Base-by-base conservation (phyloP, 2,888 invertebrate genomes). In the Hypolimnas misippus region DNA sequence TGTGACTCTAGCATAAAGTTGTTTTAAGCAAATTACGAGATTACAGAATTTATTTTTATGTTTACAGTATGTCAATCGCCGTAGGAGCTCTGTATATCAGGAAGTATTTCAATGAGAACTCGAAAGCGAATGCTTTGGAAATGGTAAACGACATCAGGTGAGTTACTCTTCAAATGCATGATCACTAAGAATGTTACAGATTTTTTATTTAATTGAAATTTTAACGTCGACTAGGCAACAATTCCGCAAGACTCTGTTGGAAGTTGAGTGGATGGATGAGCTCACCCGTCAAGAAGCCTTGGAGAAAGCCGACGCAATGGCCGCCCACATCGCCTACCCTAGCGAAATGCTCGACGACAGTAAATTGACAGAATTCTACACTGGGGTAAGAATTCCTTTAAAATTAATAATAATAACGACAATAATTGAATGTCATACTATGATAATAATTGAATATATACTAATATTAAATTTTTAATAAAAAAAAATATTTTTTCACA, bases 251-350 rank as follows among this genome's bases (percentile, higher is more conserved):
- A 97, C 98, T 31, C 83, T 98, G 59, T 92, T 93, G 16, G 93
- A 94, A 62, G 95, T 98, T 12, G 96, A 96, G 50, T 99, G 98
- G 98, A 98, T 99, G 98, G 98, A 98, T 78, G 94, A 94, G 0
- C 87, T 92, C 69, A 98, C 98, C 0, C 95, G 95, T 52, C 84
- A 91, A 69, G 94, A 95, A 60, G 97, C 97, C 0, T 83, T 97
- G 65, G 94, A 95, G 64, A 98, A 98, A 81, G 95, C 97, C 0
- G 94, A 94, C 62, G 93, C 95, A 0, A 98, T 98, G 96, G 93
- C 95, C 1, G 95, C 97, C 0, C 97, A 98, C 82, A 98, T 98
- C 77, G 98, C 97, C 0, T 98, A 98, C 84, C 98, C 98, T 0
- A 96, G 96, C 74, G 98, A 98, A 83, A 94, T 98, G 78, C 89